Evolutionary conservation across 2,113 vertebrate genomes (phyloP).

Genomic region (Picathartes gymnocephalus): DNA sequence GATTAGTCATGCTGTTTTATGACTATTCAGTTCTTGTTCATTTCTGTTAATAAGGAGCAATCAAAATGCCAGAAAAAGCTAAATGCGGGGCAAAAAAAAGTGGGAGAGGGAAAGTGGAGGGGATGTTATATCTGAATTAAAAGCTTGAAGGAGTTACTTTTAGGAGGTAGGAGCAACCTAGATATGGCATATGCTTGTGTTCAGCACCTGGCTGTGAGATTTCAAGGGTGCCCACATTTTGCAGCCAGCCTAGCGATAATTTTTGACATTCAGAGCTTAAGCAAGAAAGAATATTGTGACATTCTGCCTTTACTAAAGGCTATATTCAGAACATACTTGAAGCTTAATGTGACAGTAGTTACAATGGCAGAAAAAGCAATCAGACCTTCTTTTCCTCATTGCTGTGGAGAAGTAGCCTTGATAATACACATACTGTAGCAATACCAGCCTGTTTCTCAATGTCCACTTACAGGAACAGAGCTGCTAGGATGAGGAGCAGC

Average conservation of each 20-base stretch:
- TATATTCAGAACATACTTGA: background rate
- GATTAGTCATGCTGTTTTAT: background rate
- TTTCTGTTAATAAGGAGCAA: slow-evolving; percentile 5
- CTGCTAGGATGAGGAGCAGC: background rate
- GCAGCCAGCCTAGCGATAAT: background rate
- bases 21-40: background rate
- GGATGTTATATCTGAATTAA: background rate
- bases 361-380: background rate
- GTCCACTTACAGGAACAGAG: background rate
- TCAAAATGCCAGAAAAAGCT: background rate
- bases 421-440: background rate
- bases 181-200: background rate
- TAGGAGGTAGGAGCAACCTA: background rate
- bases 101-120: accelerated
- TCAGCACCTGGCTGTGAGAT: background rate
- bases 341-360: background rate
- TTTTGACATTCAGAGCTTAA: background rate
- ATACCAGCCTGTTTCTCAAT: background rate
- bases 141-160: background rate
- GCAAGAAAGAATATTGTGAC: background rate
- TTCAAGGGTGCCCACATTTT: accelerated
- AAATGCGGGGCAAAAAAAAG: background rate
- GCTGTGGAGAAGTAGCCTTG: background rate
- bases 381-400: background rate
- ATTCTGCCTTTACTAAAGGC: background rate